Conservation (phyloP, 2,888 invertebrate genomes). For the Azorinus chamasolen region DNA sequence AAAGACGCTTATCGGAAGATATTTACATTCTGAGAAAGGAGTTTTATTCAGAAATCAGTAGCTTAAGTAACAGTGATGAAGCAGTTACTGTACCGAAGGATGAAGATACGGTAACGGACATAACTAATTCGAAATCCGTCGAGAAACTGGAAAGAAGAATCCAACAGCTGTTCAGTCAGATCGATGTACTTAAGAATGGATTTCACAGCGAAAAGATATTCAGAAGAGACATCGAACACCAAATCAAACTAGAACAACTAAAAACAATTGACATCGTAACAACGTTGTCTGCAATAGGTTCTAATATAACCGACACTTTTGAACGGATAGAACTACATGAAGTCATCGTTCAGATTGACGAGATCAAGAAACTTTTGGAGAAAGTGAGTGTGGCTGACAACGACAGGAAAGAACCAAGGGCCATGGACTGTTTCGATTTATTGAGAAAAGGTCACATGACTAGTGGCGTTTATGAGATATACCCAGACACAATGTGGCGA, state of each 20-base stretch:
- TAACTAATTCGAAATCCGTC: not conserved
- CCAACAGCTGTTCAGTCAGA: not conserved
- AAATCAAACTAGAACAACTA: not conserved
- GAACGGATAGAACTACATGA: too few species aligned
- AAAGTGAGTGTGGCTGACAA: too few species aligned
- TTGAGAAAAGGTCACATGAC: not conserved
- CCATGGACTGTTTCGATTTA: constrained; percentile 1
- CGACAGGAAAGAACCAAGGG: too few species aligned
- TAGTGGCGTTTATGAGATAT: constrained; percentile 21
- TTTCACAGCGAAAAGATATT: not conserved
- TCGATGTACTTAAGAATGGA: not conserved
- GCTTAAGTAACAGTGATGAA: too few species aligned
- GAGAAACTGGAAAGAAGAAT: not conserved
- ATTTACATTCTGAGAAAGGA: constrained; percentile 22
- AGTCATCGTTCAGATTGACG: too few species aligned
- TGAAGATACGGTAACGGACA: not conserved
- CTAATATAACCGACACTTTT: too few species aligned
- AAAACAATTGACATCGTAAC: too few species aligned
- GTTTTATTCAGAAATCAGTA: constrained; percentile 10
- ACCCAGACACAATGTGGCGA: constrained; percentile 1
- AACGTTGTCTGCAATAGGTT: too few species aligned
- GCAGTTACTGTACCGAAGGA: too few species aligned
- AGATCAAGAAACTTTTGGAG: too few species aligned
- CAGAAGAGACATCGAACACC: not conserved
- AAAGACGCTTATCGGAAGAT: constrained; percentile 19